Percentiles rank a stretch among this genome's conserved stretches.
phyloP scores from a whole-genome alignment of 1,140 invertebrate species.

The Drosophila pseudoananassae region DNA sequence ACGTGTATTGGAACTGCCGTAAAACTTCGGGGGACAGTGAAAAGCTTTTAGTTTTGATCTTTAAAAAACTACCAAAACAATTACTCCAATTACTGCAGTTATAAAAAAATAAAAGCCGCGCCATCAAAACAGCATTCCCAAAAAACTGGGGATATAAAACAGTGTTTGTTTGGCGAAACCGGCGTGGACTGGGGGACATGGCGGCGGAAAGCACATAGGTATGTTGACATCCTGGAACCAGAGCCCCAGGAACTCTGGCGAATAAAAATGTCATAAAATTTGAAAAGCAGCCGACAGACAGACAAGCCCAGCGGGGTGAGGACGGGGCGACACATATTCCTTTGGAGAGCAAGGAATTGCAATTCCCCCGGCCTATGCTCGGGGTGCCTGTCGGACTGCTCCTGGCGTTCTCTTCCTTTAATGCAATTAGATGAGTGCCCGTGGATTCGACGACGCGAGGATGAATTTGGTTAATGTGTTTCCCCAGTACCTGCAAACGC shows the following conservation, averaged over 20 bases:
- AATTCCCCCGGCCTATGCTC: conserved; percentile 44
- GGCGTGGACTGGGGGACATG: not conserved
- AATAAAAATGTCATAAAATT: conserved; percentile 82
- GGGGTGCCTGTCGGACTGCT: conserved; percentile 28
- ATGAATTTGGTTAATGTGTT: conserved; percentile 77
- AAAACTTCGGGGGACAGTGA: conserved; percentile 42
- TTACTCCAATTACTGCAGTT: conserved; percentile 69
- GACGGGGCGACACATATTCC: conserved; percentile 56
- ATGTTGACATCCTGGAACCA: conserved; percentile 47
- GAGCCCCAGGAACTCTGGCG: conserved; percentile 13
- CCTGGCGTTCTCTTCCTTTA: conserved; percentile 38
- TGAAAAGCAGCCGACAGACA: conserved; percentile 61
- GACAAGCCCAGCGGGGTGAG: conserved; percentile 43
- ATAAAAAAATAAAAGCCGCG: conserved; percentile 72
- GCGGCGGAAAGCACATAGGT: conserved; percentile 39
- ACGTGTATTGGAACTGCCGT: conserved; percentile 16
- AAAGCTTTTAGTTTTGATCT: conserved; percentile 63
- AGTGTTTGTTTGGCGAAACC: conserved; percentile 53
- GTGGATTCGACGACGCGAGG: conserved; percentile 26
- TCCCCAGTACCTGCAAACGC: conserved; percentile 50
- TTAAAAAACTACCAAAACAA: conserved; percentile 68
- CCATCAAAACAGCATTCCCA: conserved; percentile 35
- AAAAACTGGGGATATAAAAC: conserved; percentile 45
- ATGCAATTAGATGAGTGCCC: conserved; percentile 78
- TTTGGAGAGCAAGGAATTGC: conserved; percentile 48